A percentile compares a stretch with the other conserved stretches of the same genome.
Conservation (phyloP, 2,888 invertebrate genomes). For the Carabus problematicus region DNA sequence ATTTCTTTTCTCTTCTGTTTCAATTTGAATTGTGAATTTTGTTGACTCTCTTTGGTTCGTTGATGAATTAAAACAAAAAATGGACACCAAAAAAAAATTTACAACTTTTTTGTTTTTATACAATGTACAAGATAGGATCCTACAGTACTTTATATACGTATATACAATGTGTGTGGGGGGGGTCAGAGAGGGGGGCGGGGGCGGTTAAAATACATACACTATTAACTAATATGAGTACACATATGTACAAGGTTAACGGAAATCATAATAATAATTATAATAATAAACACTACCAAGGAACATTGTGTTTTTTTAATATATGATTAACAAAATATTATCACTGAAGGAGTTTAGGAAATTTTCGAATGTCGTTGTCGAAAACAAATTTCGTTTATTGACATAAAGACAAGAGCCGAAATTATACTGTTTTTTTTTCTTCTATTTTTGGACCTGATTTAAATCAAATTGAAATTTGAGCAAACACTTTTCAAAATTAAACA, state of each 20-base stretch:
- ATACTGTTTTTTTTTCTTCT: no score
- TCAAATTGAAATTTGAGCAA: no score
- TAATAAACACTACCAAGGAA: slow-evolving; percentile 23
- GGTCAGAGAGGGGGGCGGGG: neutral
- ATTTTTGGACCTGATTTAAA: no score
- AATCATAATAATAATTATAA: neutral
- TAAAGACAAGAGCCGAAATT: no score
- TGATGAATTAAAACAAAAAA: slow-evolving; percentile 24
- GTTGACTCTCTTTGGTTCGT: slow-evolving; percentile 38
- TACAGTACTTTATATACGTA: slow-evolving; percentile 29
- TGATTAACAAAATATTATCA: slow-evolving; percentile 28
- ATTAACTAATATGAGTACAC: slow-evolving; percentile 25
- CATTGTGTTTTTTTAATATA: slow-evolving; percentile 12
- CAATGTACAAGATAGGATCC: slow-evolving; percentile 32
- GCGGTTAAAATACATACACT: slow-evolving; percentile 1
- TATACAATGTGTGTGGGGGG: neutral
- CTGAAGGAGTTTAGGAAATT: slow-evolving; percentile 19
- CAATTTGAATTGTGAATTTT: slow-evolving; percentile 6
- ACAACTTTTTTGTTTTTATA: slow-evolving; percentile 24
- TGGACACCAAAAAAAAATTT: slow-evolving; percentile 28
- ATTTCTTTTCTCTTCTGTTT: no score
- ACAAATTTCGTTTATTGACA: neutral
- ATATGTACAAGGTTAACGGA: slow-evolving; percentile 22
- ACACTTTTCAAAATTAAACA: no score
- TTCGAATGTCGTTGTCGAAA: slow-evolving; percentile 16